A percentile compares a stretch with the other conserved stretches of the same genome.
Conservation (phyloP, 2,113 vertebrate genomes). For the Sarotherodon lohbergeri region DNA sequence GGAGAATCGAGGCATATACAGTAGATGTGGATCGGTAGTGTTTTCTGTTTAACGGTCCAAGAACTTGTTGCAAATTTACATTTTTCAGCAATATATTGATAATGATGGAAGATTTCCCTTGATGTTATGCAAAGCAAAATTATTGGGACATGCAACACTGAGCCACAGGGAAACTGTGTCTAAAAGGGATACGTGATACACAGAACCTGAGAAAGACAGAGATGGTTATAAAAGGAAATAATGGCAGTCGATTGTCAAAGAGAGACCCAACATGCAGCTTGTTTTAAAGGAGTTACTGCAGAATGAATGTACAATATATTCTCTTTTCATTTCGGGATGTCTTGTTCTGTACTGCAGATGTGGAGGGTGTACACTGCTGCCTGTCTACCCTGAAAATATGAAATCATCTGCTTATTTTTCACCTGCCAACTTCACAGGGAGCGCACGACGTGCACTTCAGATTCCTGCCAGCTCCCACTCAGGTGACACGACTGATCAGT, state of each 20-base stretch:
- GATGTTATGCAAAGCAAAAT: background rate
- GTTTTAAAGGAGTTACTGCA: background rate
- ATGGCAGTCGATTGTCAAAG: background rate
- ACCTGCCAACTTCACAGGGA: background rate
- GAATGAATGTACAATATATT: background rate
- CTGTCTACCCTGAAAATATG: background rate
- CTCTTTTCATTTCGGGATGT: background rate
- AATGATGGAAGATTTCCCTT: background rate
- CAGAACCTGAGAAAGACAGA: background rate
- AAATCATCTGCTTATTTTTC: background rate
- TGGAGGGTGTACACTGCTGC: background rate
- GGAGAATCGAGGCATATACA: background rate
- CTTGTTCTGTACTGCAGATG: background rate
- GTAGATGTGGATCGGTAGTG: background rate
- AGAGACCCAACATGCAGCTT: slow-evolving; percentile 7
- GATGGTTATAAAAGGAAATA: background rate
- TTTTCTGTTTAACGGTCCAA: background rate
- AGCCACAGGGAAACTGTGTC: background rate
- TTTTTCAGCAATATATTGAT: background rate
- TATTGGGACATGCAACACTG: slow-evolving; percentile 34
- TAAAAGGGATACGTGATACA: background rate
- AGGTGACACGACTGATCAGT: background rate
- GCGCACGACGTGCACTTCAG: background rate
- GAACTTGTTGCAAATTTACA: background rate
- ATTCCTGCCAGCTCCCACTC: background rate